Conservation (phyloP, 23 tunicate genomes). For the Botrylloides violaceus region DNA sequence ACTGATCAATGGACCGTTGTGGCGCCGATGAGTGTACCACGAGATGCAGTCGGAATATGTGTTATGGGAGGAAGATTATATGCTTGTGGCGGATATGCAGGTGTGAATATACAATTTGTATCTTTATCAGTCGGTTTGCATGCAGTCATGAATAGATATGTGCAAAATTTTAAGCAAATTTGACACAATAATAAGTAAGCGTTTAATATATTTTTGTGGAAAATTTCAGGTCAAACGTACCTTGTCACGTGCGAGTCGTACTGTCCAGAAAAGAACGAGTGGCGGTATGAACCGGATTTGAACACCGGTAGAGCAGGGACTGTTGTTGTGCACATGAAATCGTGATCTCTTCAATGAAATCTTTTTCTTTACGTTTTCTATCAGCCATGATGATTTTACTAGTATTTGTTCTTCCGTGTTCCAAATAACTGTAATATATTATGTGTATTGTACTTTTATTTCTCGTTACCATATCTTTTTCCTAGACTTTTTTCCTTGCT, state of each 20-base stretch:
- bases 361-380: no score
- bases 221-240: conserved; percentile 68
- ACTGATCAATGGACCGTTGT: conserved; percentile 95
- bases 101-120: conserved; percentile 15
- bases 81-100: conserved; percentile 96
- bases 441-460: no score
- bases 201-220: not conserved
- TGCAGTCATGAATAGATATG: no score
- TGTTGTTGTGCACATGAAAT: conserved; percentile 61
- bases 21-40: conserved; percentile 71
- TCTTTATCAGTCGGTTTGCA: no score
- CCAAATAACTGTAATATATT: no score
- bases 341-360: no score
- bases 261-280: conserved; percentile 62
- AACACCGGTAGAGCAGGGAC: conserved; percentile 79
- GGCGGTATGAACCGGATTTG: conserved; percentile 46
- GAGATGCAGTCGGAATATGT: conserved; percentile 90
- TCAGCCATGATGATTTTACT: no score
- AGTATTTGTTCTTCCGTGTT: no score
- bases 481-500: no score
- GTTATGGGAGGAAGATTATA: conserved; percentile 62
- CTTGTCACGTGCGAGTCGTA: conserved; percentile 64
- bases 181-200: no score
- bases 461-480: no score
- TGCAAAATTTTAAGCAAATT: no score